Evolutionary conservation across 2,113 vertebrate species (phyloP).

Genomic region (Harpagus bidentatus): DNA sequence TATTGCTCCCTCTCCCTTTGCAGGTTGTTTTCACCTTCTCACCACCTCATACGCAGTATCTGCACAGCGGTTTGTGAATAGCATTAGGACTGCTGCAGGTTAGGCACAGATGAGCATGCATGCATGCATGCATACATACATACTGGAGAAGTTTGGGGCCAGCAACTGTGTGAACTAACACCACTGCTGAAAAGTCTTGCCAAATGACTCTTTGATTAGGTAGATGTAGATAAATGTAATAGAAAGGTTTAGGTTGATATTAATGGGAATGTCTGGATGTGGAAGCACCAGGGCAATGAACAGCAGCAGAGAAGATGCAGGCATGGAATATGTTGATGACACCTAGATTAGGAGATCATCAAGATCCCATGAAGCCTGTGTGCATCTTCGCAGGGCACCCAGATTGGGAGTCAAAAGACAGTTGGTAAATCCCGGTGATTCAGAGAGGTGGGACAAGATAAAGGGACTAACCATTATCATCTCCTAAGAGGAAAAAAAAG

Average conservation of each 20-base stretch:
- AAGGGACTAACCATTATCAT: not conserved
- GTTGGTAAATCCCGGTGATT: not conserved
- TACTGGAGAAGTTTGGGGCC: not conserved
- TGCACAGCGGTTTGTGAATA: not conserved
- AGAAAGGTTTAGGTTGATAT: not conserved
- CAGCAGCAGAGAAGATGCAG: not conserved
- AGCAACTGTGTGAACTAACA: not conserved
- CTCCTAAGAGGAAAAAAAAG: not conserved
- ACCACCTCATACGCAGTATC: not conserved
- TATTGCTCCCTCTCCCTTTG: not conserved
- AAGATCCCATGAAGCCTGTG: not conserved
- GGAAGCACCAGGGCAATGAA: not conserved
- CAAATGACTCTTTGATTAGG: not conserved
- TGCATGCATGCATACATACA: too few relatives aligned
- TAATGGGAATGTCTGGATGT: not conserved
- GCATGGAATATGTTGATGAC: not conserved
- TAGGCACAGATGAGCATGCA: not conserved
- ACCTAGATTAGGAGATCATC: not conserved
- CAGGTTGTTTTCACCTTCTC: not conserved
- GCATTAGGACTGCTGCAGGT: not conserved
- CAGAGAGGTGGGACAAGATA: not conserved
- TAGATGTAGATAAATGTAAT: not conserved
- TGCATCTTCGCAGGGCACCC: not conserved
- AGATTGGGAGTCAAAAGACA: not conserved
- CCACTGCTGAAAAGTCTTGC: not conserved